Conservation (phyloP, 2,113 vertebrate genomes). For the Catharus minimus region DNA sequence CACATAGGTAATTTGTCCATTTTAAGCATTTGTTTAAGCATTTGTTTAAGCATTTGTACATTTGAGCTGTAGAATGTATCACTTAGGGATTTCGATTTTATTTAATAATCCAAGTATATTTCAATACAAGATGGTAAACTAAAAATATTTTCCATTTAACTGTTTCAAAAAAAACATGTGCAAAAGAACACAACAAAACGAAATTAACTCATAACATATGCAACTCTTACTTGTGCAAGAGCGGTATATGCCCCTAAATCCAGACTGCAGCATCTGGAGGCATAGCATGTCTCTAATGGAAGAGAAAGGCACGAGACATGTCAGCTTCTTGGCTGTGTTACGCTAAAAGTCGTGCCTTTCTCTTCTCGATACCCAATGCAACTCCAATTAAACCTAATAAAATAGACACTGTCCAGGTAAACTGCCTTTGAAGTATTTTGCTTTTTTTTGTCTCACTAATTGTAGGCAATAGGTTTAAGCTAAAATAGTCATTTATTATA, state of each 20-base stretch:
- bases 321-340: constrained; percentile 28
- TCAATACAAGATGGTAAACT: constrained; percentile 56
- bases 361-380: neutral
- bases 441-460: neutral
- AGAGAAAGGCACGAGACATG: constrained; percentile 49
- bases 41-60: neutral
- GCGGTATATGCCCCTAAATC: constrained; percentile 45
- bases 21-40: neutral
- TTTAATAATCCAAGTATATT: constrained; percentile 50
- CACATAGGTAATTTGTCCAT: neutral
- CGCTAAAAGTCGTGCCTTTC: neutral
- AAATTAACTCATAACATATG: constrained; percentile 65
- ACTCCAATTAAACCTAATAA: constrained; percentile 1
- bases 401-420: constrained; percentile 28
- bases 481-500: neutral
- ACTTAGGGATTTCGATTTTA: constrained; percentile 33
- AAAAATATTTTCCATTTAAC: constrained; percentile 62
- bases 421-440: neutral
- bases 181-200: constrained; percentile 57
- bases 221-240: constrained; percentile 60
- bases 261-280: constrained; percentile 61
- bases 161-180: constrained; percentile 60
- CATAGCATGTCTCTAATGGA: constrained; percentile 49
- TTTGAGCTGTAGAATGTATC: constrained; percentile 2
- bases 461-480: neutral